phyloP scores from a whole-genome alignment of 2,797 vertebrate species.

The Nothura maculosa region DNA sequence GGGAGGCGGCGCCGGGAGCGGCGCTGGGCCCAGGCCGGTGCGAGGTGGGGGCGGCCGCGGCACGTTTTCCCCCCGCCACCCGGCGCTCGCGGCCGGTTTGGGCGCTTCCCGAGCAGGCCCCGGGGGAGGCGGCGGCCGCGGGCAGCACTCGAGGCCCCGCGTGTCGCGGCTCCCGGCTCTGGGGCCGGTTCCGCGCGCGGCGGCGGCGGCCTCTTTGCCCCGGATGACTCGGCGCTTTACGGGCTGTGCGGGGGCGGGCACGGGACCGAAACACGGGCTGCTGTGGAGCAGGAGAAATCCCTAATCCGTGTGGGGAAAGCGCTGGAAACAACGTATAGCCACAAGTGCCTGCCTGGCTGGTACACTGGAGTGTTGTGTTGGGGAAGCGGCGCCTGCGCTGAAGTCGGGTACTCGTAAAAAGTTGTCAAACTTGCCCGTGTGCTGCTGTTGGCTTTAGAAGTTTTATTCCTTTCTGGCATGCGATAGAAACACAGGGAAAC shows the following conservation, averaged over 20 bases:
- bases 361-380: no score
- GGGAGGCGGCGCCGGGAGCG: no score
- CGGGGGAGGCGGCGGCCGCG: neutral
- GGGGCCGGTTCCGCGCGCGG: neutral
- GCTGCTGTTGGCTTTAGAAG: neutral
- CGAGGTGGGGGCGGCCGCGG: accelerated
- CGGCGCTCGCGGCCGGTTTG: neutral
- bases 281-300: neutral
- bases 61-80: neutral
- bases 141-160: no score
- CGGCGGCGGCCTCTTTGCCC: accelerated
- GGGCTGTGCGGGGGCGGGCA: neutral
- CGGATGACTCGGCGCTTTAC: no score
- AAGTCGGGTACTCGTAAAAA: neutral
- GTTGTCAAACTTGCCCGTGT: neutral
- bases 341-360: neutral
- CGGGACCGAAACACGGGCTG: neutral
- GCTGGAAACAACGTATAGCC: accelerated
- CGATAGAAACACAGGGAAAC: neutral
- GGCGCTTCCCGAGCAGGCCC: neutral
- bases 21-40: no score
- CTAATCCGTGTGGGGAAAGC: neutral
- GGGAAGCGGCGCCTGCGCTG: accelerated
- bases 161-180: neutral
- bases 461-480: neutral